These are phyloP conservation scores for Xestoiulus laeticollis DNA, from an alignment of 2,888 invertebrate species.

Conservation along the genomic window DNA sequence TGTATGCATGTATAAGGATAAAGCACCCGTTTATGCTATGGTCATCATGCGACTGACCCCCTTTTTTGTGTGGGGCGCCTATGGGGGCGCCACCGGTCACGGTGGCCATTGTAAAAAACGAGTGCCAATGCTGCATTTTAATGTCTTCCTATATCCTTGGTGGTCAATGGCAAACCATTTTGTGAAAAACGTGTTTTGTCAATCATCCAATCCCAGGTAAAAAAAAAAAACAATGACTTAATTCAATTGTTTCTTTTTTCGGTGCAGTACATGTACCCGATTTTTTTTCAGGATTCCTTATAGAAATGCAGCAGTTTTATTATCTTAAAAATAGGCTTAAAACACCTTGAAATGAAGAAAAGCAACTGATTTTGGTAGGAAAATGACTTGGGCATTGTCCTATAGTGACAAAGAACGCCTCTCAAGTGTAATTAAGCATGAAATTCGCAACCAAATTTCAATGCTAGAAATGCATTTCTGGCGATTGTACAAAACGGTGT, in stretches of 20 bases:
- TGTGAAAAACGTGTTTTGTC: neutral
- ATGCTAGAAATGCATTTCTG: neutral
- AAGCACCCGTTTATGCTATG: neutral
- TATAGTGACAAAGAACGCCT: neutral
- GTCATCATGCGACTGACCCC: neutral
- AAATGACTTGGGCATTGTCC: neutral
- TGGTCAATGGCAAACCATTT: constrained; percentile 7
- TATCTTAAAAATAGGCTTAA: neutral
- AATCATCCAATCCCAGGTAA: neutral
- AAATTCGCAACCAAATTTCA: neutral
- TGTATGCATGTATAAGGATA: neutral
- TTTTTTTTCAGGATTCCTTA: neutral
- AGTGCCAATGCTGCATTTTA: neutral
- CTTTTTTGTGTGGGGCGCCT: neutral
- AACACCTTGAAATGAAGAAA: constrained; percentile 11
- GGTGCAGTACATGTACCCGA: neutral
- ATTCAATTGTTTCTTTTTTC: constrained; percentile 40
- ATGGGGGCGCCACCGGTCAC: neutral
- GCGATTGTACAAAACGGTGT: neutral
- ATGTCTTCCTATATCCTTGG: constrained; percentile 29
- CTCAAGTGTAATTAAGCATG: neutral
- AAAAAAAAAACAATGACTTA: constrained; percentile 28
- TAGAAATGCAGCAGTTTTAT: neutral
- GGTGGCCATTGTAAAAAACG: neutral
- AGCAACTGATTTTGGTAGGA: neutral